Evolutionary conservation across 2,888 invertebrate species (phyloP).

Genomic region (Eristalinus sepulchralis): DNA sequence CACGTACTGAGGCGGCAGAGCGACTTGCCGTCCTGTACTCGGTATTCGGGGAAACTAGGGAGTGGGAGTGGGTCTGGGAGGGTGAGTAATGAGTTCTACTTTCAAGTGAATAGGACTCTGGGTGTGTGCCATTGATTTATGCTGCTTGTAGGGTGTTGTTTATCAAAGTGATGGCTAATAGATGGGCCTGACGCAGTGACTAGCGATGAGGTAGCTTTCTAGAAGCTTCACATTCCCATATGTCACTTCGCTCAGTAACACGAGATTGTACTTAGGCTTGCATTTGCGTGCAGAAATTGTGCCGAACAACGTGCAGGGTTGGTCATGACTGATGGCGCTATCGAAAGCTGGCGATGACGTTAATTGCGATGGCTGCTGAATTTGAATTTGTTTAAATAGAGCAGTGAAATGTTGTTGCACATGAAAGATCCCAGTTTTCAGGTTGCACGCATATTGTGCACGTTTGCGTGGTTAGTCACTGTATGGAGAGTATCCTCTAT

Average conservation of each 20-base stretch:
- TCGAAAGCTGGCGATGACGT: no score
- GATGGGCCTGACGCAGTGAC: not conserved
- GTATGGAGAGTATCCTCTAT: no score
- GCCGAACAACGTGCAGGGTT: no score
- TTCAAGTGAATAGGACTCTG: not conserved
- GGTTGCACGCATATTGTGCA: no score
- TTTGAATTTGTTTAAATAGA: no score
- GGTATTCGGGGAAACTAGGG: not conserved
- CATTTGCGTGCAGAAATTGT: no score
- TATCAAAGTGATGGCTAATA: not conserved
- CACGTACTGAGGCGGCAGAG: not conserved
- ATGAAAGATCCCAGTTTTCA: no score
- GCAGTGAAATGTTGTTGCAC: no score
- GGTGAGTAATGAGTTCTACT: not conserved
- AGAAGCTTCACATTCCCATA: not conserved
- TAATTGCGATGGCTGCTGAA: no score
- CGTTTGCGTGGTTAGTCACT: no score
- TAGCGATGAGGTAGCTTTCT: not conserved
- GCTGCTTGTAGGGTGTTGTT: not conserved
- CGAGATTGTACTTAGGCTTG: not conserved
- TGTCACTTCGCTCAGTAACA: not conserved
- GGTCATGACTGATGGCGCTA: no score
- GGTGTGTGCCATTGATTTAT: not conserved
- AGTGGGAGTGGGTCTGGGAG: not conserved
- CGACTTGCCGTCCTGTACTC: conserved; percentile 5